These are phyloP conservation scores for Rhineura floridana DNA, from an alignment of 2,113 vertebrate species.

Conservation along the genomic window DNA sequence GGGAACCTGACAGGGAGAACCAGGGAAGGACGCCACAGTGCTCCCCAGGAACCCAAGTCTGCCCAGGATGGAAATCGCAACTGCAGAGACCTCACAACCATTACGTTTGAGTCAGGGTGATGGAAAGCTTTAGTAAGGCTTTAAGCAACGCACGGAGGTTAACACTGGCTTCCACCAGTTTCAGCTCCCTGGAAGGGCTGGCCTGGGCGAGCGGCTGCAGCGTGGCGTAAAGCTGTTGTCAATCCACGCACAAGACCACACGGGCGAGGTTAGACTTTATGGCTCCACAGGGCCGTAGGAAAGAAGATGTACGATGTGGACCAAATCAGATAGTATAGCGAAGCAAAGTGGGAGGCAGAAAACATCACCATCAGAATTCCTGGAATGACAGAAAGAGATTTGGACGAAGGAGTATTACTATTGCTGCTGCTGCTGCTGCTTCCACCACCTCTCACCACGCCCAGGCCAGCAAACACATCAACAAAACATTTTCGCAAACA, in stretches of 20 bases:
- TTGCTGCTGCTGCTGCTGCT: too few species aligned
- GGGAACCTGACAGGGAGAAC: too few species aligned
- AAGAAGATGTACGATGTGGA: slow-evolving; percentile 90
- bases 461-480: too few species aligned
- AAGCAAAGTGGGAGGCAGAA: slow-evolving; percentile 76
- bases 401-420: too few species aligned
- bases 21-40: too few species aligned
- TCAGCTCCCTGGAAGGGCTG: background rate
- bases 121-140: slow-evolving; percentile 54
- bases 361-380: slow-evolving; percentile 84
- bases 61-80: background rate
- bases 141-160: background rate
- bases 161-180: background rate
- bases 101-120: background rate
- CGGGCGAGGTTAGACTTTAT: slow-evolving; percentile 67
- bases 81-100: background rate
- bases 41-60: too few species aligned
- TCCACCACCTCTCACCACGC: too few species aligned
- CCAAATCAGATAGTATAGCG: slow-evolving; percentile 92
- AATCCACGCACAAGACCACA: too few species aligned
- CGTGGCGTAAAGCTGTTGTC: too few species aligned
- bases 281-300: slow-evolving; percentile 87
- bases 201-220: background rate
- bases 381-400: slow-evolving; percentile 49
- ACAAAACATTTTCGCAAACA: too few species aligned